A percentile compares a stretch with the other conserved stretches of the same genome.
phyloP scores from a whole-genome alignment of 2,888 invertebrate species.

The Euzetes globulus region DNA sequence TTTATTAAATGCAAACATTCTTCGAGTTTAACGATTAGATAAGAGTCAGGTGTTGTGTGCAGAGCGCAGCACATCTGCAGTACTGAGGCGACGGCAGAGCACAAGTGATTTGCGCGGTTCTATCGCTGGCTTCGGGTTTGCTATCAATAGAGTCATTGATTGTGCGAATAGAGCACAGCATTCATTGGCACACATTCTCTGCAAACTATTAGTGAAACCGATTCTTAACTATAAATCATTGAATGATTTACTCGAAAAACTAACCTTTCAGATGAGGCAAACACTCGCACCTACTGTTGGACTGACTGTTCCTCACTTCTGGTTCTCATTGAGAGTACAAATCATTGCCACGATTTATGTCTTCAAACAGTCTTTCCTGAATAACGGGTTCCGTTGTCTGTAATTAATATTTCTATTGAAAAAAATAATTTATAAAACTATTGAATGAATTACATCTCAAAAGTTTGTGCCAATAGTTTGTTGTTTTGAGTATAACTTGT shows the following conservation, averaged over 20 bases:
- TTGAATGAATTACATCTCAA: background rate
- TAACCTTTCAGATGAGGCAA: background rate
- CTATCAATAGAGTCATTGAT: constrained; percentile 19
- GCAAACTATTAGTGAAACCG: background rate
- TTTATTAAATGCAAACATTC: too few species aligned
- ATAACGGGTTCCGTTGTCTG: background rate
- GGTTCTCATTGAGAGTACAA: background rate
- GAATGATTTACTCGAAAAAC: constrained; percentile 2
- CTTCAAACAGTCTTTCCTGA: background rate
- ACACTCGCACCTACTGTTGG: background rate
- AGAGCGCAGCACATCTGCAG: background rate
- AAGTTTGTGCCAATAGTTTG: background rate
- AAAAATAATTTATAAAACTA: background rate
- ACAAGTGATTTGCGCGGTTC: background rate
- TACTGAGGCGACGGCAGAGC: background rate
- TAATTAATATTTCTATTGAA: background rate
- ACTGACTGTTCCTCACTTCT: background rate
- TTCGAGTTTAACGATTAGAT: background rate
- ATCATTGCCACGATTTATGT: background rate
- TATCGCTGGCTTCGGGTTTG: background rate
- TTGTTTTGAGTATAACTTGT: background rate
- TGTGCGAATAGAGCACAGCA: background rate
- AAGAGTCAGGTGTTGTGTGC: background rate
- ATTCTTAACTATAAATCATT: background rate
- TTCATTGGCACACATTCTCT: constrained; percentile 15